A percentile compares a stretch with the other conserved stretches of the same genome.
These are phyloP conservation scores for Penaeus monodon DNA, from an alignment of 2,888 invertebrate species.

Conservation along the genomic window DNA sequence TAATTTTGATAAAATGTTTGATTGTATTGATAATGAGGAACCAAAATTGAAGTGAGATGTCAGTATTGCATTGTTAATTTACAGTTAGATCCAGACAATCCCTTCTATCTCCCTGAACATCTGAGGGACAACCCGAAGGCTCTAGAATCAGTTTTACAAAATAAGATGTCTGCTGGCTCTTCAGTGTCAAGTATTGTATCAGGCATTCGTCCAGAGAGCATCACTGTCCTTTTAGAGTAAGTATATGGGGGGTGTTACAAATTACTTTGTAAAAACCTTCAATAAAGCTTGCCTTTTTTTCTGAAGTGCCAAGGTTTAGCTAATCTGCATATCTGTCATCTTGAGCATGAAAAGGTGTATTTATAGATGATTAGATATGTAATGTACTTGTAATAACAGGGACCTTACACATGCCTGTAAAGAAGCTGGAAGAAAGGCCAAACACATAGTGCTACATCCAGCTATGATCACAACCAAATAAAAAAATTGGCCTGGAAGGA, in stretches of 20 bases:
- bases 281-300: no score
- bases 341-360: not conserved
- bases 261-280: no score
- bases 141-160: constrained; percentile 42
- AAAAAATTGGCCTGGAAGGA: no score
- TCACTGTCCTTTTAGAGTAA: constrained; percentile 55
- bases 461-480: no score
- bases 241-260: not conserved
- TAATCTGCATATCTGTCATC: not conserved
- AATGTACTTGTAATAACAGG: no score
- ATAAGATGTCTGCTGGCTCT: constrained; percentile 26
- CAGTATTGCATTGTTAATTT: not conserved
- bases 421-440: no score
- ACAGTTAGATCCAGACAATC: constrained; percentile 57
- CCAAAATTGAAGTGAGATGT: no score
- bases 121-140: constrained; percentile 53
- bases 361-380: not conserved
- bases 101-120: constrained; percentile 57
- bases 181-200: constrained; percentile 1
- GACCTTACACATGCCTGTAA: no score
- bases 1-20: not conserved
- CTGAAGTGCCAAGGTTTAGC: no score
- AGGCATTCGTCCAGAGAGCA: constrained; percentile 30
- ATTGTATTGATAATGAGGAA: no score
- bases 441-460: no score